Percentiles rank a stretch among this genome's conserved stretches.
Conservation (phyloP, 2,113 vertebrate genomes). For the Synchiropus splendidus region DNA sequence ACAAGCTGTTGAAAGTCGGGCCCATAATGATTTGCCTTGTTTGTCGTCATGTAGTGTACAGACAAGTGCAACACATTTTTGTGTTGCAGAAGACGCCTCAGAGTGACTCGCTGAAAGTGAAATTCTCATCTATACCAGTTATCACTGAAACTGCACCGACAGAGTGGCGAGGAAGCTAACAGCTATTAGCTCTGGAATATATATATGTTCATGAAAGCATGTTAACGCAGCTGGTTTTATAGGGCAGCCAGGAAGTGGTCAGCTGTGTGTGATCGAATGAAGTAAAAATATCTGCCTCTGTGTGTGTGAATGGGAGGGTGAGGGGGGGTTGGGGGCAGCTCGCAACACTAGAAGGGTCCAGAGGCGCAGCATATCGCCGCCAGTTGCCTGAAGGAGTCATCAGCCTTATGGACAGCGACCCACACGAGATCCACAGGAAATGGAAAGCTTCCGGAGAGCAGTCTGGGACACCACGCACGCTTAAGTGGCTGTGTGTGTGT, state of each 20-base stretch:
- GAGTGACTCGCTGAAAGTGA: no score
- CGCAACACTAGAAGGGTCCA: slow-evolving; percentile 21
- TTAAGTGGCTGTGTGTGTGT: slow-evolving; percentile 27
- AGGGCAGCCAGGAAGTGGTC: no score
- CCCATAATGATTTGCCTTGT: no score
- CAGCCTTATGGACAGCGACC: slow-evolving; percentile 53
- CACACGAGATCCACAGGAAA: slow-evolving; percentile 47
- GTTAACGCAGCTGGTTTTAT: no score
- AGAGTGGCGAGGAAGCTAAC: no score
- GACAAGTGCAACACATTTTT: no score
- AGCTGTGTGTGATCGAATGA: slow-evolving; percentile 11
- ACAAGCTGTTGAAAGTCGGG: no score
- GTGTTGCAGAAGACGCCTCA: no score
- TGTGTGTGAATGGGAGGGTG: slow-evolving; percentile 5
- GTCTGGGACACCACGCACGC: slow-evolving; percentile 28
- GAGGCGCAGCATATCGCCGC: slow-evolving; percentile 32
- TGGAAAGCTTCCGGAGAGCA: slow-evolving; percentile 44
- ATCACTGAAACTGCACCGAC: no score
- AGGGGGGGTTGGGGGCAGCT: slow-evolving; percentile 7
- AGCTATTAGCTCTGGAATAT: no score
- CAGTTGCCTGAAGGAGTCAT: slow-evolving; percentile 42
- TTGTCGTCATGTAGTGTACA: no score
- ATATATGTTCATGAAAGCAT: slow-evolving; percentile 2
- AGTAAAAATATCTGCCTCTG: slow-evolving; percentile 1
- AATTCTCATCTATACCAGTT: no score